A percentile compares a stretch with the other conserved stretches of the same genome.
Evolutionary conservation across 2,888 invertebrate species (phyloP).

Genomic region (Nemurella pictetii): DNA sequence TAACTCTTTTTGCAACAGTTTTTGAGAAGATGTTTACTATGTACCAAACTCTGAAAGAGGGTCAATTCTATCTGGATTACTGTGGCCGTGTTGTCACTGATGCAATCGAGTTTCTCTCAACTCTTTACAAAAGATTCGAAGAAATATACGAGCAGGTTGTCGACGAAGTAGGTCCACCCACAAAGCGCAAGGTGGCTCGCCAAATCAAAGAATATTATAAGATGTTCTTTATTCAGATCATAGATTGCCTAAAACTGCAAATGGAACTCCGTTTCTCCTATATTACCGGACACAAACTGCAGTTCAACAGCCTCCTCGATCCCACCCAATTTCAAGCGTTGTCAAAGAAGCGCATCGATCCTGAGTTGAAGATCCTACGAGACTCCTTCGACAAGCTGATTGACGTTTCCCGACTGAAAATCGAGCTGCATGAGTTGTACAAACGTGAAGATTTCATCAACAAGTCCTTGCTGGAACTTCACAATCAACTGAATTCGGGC

Average conservation of each 20-base stretch:
- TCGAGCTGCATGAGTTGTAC: conserved; percentile 16
- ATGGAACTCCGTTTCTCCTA: conserved; percentile 14
- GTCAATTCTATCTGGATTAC: conserved; percentile 21
- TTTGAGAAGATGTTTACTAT: conserved; percentile 19
- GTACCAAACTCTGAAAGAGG: conserved; percentile 20
- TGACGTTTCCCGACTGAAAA: conserved; percentile 18
- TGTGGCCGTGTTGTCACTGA: conserved; percentile 8
- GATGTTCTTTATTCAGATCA: conserved; percentile 7
- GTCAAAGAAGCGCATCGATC: not conserved
- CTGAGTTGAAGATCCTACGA: not conserved
- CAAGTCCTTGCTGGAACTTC: not conserved
- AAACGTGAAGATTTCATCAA: not conserved
- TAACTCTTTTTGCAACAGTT: not conserved
- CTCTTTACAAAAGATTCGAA: not conserved
- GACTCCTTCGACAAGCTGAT: conserved; percentile 17
- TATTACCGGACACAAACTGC: conserved; percentile 2
- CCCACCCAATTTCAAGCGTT: not conserved
- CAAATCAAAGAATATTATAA: conserved; percentile 19
- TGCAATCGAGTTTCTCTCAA: not conserved
- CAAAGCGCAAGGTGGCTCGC: conserved; percentile 16
- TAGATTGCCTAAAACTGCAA: conserved; percentile 14
- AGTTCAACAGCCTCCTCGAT: conserved; percentile 23
- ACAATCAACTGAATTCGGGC: not conserved
- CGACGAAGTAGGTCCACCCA: conserved; percentile 24
- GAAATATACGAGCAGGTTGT: conserved; percentile 22